Conservation (phyloP, 2,888 invertebrate species). For the Escarpia spicata region DNA sequence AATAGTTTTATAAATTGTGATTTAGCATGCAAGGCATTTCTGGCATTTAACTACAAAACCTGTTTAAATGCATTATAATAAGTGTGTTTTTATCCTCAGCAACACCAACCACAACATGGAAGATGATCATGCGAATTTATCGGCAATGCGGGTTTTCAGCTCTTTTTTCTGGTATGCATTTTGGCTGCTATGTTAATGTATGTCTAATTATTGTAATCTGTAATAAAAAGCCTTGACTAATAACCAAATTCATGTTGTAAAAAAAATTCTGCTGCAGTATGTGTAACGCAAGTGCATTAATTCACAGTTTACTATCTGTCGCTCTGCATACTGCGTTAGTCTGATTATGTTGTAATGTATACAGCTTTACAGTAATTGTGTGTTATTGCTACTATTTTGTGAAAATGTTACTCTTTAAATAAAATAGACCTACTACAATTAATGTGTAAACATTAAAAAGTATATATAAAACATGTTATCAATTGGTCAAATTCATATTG, state of each 20-base stretch:
- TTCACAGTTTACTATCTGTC: background rate
- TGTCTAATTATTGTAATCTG: slow-evolving; percentile 20
- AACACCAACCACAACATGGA: slow-evolving; percentile 20
- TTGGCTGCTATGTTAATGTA: background rate
- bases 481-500: too few relatives aligned
- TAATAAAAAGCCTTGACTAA: too few relatives aligned
- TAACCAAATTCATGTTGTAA: too few relatives aligned
- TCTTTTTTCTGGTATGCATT: slow-evolving; percentile 25
- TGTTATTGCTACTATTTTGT: background rate
- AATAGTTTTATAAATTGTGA: too few relatives aligned
- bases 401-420: background rate
- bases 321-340: too few relatives aligned
- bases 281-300: background rate
- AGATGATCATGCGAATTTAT: slow-evolving; percentile 21
- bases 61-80: background rate
- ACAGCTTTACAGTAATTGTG: background rate
- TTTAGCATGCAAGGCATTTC: background rate
- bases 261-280: background rate
- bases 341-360: too few relatives aligned
- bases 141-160: slow-evolving; percentile 21
- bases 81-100: slow-evolving; percentile 13
- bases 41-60: slow-evolving; percentile 8
- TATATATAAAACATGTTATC: too few relatives aligned
- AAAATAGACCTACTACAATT: too few relatives aligned
- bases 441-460: too few relatives aligned